Evolutionary conservation across 2,113 vertebrate genomes (phyloP).

Genomic region (Nothobranchius furzeri): DNA sequence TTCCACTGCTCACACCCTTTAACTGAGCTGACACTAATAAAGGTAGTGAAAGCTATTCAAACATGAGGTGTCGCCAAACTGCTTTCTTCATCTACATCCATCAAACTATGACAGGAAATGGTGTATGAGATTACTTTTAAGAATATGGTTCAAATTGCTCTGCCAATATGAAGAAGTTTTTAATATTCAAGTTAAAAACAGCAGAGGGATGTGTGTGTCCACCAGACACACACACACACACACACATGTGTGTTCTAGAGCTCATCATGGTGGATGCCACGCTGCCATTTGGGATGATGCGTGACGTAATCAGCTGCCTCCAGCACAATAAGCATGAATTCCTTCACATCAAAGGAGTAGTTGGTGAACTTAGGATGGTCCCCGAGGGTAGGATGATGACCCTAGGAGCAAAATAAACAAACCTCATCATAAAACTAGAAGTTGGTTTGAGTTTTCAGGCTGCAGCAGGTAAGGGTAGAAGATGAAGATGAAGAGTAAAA

Average conservation of each 20-base stretch:
- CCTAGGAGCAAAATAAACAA: slow-evolving; percentile 76
- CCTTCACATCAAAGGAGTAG: slow-evolving; percentile 92
- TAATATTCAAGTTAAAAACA: slow-evolving; percentile 9
- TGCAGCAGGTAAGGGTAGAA: not conserved
- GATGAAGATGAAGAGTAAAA: not conserved
- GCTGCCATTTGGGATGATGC: slow-evolving; percentile 87
- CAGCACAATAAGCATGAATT: slow-evolving; percentile 92
- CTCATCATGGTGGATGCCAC: slow-evolving; percentile 81
- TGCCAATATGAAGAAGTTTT: not conserved
- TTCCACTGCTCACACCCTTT: slow-evolving; percentile 17
- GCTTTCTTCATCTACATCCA: slow-evolving; percentile 27
- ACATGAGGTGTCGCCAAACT: slow-evolving; percentile 12
- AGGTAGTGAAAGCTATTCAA: slow-evolving; percentile 38
- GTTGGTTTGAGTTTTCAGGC: not conserved
- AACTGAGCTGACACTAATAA: slow-evolving; percentile 51
- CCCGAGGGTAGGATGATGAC: slow-evolving; percentile 95
- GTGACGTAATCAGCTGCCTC: slow-evolving; percentile 86
- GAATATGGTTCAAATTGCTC: not conserved
- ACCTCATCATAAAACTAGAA: not conserved
- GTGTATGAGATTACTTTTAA: slow-evolving; percentile 9
- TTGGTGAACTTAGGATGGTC: slow-evolving; percentile 98
- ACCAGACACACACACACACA: not conserved
- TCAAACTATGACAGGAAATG: slow-evolving; percentile 11
- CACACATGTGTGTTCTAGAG: slow-evolving; percentile 70
- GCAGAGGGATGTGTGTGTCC: not conserved